A percentile compares a stretch with the other conserved stretches of the same genome.
phyloP scores from a whole-genome alignment of 2,113 vertebrate species.

The Hippocampus comes region DNA sequence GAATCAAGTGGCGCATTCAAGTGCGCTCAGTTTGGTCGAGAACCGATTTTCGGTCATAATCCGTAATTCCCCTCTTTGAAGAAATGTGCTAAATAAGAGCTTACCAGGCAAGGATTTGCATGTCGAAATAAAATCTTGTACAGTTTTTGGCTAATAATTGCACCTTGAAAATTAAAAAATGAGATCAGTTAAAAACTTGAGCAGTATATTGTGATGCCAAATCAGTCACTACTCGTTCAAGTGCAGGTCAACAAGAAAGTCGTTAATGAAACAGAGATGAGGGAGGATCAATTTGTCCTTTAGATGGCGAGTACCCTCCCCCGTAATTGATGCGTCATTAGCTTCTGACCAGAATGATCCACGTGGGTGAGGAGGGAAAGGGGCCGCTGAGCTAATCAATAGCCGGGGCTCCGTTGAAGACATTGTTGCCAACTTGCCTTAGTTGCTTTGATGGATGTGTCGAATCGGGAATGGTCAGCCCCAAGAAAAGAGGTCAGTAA shows the following conservation, averaged over 20 bases:
- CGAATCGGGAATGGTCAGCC: constrained; percentile 35
- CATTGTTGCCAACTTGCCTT: constrained; percentile 58
- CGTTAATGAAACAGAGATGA: constrained; percentile 57
- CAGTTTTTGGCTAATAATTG: too few relatives aligned
- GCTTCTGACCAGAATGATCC: constrained; percentile 61
- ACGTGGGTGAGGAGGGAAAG: constrained; percentile 47
- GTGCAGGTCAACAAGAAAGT: constrained; percentile 53
- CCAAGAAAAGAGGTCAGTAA: constrained; percentile 40
- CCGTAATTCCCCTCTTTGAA: too few relatives aligned
- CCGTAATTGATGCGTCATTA: constrained; percentile 69
- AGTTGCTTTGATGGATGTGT: constrained; percentile 59
- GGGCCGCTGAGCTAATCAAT: constrained; percentile 66
- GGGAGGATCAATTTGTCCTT: constrained; percentile 67
- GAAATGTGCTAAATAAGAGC: too few relatives aligned
- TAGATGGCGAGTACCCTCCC: constrained; percentile 57
- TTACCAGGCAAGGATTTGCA: too few relatives aligned
- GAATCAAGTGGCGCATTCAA: too few relatives aligned
- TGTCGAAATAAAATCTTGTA: too few relatives aligned
- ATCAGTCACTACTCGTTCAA: constrained; percentile 53
- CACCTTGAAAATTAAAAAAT: too few relatives aligned
- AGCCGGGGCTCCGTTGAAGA: constrained; percentile 59
- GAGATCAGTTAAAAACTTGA: too few relatives aligned
- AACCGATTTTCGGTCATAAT: too few relatives aligned
- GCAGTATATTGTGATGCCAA: constrained; percentile 23
- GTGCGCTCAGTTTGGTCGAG: too few relatives aligned